Base-by-base conservation (phyloP, 1,140 invertebrate species). In the Macrobrachium rosenbergii region DNA sequence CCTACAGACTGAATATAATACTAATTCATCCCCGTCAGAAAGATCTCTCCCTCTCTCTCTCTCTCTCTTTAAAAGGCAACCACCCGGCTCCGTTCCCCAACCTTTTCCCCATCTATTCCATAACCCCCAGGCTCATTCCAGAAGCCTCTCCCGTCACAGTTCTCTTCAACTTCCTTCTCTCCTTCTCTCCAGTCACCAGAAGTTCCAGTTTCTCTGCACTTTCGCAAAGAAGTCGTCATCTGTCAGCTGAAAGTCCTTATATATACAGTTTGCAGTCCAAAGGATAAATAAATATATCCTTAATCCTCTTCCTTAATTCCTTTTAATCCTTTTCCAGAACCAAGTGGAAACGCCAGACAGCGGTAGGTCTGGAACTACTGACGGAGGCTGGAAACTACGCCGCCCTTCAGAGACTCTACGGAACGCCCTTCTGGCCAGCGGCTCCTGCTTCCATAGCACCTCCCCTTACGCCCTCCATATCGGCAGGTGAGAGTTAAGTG, bases 301-400 rank as follows among this genome's bases (percentile, higher is more conserved):
- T 72, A 0, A 72, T 37, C 67, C 19, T n/a, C n/a, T 23, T 14
- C 5, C n/a, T n/a, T 16, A 28, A 2, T 5, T 28, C 23, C 7
- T 67, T 16, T 37, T 2, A 37, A 3, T 17, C 21, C 6, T 72
- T 37, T 37, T 37, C 21, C 83, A 86, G 83, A 37, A 99, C 99
- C 91, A 99, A 99, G 94, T 99, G 98, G 98, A 99, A 99, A 92
- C 94, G 99, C 92, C 99, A 86, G 64, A 86, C 83, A 60, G 76
- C 83, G 0, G 76, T 86, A 59, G 83, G 83, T 37, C 77, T 86
- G 88, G 99, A 99, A 92, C 94, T 99, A 21, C 93, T 99, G 81
- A 96, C 98, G 0, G 98, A 99, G 92, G 97, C 97, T 0, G 97
- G 97, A 10, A 99, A 99, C 93, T 98, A 98, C 92, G 98, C 98